Base-by-base conservation (phyloP, 2,797 vertebrate genomes). In the Eidolon dupreanum region DNA sequence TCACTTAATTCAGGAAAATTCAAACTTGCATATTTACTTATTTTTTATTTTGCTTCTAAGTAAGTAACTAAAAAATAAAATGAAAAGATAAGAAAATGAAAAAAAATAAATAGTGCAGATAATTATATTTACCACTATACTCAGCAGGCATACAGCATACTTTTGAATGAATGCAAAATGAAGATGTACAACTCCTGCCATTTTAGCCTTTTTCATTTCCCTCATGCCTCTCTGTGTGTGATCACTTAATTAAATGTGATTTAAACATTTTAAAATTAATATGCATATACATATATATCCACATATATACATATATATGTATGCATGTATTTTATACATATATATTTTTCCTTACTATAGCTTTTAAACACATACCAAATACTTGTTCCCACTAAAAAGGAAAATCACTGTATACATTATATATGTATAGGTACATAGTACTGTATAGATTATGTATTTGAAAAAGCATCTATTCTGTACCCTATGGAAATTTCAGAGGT, bases 381-480 rank as follows among this genome's bases (percentile, higher is more conserved):
- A 55, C 31, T 87, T 53, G 0, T 90, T 84, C 46, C 26, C 55
- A 63, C 15, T 95, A 41, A 63, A 79, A 95, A 66, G 7, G 28
- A 87, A 31, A 31, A 87, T 61, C 10, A 49, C 13, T 57, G 0
- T 63, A 57, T 68, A 51, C 8, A 74, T 66, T 88, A 28, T 33
- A 16, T 53, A 83, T 57, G 36, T 91, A 77, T 51, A 89, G 12
- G 13, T 41, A 5, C 20, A 36, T 59, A 55, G 84, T 24, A 89
- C 38, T 70, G 6, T 33, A 78, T 0, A 65, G 0, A 3, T 51
- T 93, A 17, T 10, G 6, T 59, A 93, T 77, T 71, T 90, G 31
- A 26, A 96, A 77, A 93, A 71, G 4, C 28, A 36, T 89, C 24
- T 33, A 53, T 63, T 96, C 63, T 93, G 26, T 66, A 87, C 63